Evolutionary conservation across 1,140 invertebrate genomes (phyloP).

Genomic region (Drosophila littoralis): DNA sequence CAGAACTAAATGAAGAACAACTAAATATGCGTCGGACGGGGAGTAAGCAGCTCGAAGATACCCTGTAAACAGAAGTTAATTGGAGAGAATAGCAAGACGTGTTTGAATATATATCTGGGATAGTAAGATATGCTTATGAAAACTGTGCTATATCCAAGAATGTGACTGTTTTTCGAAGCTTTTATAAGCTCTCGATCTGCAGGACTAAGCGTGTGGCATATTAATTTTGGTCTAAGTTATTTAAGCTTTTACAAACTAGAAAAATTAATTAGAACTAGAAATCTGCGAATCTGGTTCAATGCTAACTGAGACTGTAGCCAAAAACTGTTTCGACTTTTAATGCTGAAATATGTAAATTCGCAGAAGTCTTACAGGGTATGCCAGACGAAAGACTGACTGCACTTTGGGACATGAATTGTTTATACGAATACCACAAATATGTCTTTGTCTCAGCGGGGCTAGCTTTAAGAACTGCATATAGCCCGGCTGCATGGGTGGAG

Average conservation of each 20-base stretch:
- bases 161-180: too few species aligned
- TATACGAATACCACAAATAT: conserved; percentile 48
- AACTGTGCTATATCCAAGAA: too few species aligned
- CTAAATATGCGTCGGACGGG: background rate
- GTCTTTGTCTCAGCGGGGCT: conserved; percentile 50
- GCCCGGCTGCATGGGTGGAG: conserved; percentile 2
- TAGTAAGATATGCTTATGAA: too few species aligned
- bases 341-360: background rate
- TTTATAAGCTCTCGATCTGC: too few species aligned
- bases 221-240: too few species aligned
- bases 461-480: conserved; percentile 31
- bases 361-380: conserved; percentile 17
- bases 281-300: too few species aligned
- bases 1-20: background rate
- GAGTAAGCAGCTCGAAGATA: background rate
- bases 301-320: too few species aligned
- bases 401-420: conserved; percentile 55
- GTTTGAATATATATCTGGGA: too few species aligned
- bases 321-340: too few species aligned
- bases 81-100: background rate
- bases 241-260: too few species aligned
- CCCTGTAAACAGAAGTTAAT: background rate
- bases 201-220: too few species aligned
- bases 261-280: too few species aligned
- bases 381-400: conserved; percentile 19